These are phyloP conservation scores for Plecotus auritus DNA, from an alignment of 2,113 vertebrate genomes.

Conservation along the genomic window DNA sequence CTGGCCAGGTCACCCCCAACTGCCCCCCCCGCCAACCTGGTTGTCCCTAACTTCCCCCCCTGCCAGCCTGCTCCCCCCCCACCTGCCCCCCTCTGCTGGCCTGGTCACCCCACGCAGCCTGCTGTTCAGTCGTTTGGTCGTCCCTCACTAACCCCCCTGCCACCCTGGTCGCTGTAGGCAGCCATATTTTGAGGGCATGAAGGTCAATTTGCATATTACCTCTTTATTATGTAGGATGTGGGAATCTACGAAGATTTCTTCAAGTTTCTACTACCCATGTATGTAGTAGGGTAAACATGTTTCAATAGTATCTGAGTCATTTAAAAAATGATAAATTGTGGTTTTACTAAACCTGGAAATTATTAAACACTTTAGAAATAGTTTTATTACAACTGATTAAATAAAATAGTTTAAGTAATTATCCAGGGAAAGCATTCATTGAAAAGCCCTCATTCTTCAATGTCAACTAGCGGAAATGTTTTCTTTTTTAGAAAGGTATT, in stretches of 20 bases:
- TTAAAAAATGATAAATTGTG: background rate
- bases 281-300: background rate
- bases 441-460: background rate
- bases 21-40: no score
- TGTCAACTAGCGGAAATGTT: background rate
- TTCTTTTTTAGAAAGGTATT: background rate
- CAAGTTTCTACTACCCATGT: background rate
- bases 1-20: no score
- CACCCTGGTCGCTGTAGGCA: no score
- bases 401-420: background rate
- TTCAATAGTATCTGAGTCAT: background rate
- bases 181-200: no score
- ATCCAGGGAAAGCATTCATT: background rate
- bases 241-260: background rate
- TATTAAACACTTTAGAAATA: background rate
- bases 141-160: no score
- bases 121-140: no score
- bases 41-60: no score
- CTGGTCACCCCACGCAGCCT: no score
- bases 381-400: background rate
- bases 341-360: background rate
- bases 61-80: fast-evolving
- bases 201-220: no score
- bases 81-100: no score
- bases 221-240: background rate